phyloP scores from a whole-genome alignment of 2,888 invertebrate genomes.

The Cyclophora punctaria region DNA sequence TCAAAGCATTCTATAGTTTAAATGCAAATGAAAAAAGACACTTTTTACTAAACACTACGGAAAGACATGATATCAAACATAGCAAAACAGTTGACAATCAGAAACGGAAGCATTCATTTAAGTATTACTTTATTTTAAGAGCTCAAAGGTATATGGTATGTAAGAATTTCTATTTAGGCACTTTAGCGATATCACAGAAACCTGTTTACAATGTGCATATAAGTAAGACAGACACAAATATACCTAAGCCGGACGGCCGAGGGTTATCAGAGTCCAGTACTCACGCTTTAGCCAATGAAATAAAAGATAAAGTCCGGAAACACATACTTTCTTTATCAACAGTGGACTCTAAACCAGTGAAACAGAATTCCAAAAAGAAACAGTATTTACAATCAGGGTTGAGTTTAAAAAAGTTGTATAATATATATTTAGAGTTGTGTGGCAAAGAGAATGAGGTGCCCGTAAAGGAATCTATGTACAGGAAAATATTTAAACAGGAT shows the following conservation, averaged over 20 bases:
- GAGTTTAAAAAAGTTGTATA: conserved; percentile 58
- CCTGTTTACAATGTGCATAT: conserved; percentile 65
- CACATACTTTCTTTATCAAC: conserved; percentile 55
- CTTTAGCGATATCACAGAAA: conserved; percentile 62
- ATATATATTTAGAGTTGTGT: conserved; percentile 49
- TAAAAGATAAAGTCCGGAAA: conserved; percentile 52
- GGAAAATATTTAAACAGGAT: conserved; percentile 60
- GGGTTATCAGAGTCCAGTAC: conserved; percentile 51
- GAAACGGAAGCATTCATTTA: conserved; percentile 55
- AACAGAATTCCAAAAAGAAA: conserved; percentile 52
- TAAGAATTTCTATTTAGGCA: conserved; percentile 65
- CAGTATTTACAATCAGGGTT: conserved; percentile 49
- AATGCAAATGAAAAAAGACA: conserved; percentile 62
- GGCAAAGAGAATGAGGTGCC: conserved; percentile 35
- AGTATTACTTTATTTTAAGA: conserved; percentile 57
- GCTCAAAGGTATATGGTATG: conserved; percentile 52
- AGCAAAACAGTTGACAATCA: conserved; percentile 29
- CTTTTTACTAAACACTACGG: conserved; percentile 60
- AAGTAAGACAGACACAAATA: conserved; percentile 58
- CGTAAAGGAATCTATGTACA: conserved; percentile 66
- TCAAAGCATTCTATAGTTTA: conserved; percentile 61
- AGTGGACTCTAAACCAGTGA: conserved; percentile 45
- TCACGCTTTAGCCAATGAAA: conserved; percentile 47
- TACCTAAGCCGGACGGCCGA: conserved; percentile 62
- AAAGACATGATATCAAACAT: conserved; percentile 46